Conservation (phyloP, 2,113 vertebrate genomes). For the Prolemur simus region DNA sequence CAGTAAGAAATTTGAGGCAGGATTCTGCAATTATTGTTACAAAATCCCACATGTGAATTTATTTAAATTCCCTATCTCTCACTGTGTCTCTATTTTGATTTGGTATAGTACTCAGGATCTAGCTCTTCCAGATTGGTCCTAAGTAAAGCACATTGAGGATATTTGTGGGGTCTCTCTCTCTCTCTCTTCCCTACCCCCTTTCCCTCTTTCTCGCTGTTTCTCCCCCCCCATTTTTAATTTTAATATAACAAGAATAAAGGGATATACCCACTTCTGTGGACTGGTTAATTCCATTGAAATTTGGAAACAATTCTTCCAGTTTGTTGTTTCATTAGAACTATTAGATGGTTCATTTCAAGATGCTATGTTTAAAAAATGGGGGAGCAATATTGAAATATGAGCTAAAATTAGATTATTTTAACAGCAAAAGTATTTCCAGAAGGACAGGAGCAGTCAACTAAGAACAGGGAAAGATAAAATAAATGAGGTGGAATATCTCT, state of each 20-base stretch:
- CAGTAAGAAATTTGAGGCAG: not conserved
- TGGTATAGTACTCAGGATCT: not conserved
- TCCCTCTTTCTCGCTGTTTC: too few relatives aligned
- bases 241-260: not conserved
- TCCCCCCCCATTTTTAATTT: not conserved
- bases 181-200: not conserved
- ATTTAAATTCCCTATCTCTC: constrained; percentile 2
- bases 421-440: not conserved
- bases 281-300: not conserved
- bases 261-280: not conserved
- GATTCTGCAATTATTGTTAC: not conserved
- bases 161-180: not conserved
- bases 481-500: not conserved
- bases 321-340: not conserved
- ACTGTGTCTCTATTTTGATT: constrained; percentile 4
- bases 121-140: not conserved
- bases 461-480: not conserved
- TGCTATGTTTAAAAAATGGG: not conserved
- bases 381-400: not conserved
- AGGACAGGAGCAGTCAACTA: not conserved
- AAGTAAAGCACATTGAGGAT: not conserved
- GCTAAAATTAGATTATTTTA: constrained; percentile 1
- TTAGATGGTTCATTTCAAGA: not conserved
- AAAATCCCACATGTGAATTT: constrained; percentile 23
- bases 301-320: not conserved